Base-by-base conservation (phyloP, 2,113 vertebrate genomes). In the Heloderma charlesbogerti region DNA sequence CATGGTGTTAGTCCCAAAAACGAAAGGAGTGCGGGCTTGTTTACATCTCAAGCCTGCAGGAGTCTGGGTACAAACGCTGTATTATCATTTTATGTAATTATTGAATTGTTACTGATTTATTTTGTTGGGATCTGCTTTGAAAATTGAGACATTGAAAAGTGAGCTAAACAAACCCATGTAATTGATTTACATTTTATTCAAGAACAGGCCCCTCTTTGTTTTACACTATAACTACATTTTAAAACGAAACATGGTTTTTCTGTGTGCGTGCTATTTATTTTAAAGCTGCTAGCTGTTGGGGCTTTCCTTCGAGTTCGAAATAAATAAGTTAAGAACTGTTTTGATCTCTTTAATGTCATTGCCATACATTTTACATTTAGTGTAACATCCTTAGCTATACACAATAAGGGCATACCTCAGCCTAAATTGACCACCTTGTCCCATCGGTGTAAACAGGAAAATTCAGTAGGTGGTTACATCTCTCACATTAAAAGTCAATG, bases 401-500 rank as follows among this genome's bases (percentile, higher is more conserved):
- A 60, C 86, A 60, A 75, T 60, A 74, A 29, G 85, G n/a, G 72
- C 34, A 54, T 3, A 27, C 34, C 25, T 48, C 63, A 66, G 20
- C 66, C 63, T 79, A 31, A 37, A 20, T 48, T 27, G 29, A 40
- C 45, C 40, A 22, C 51, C 40, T 74, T 16, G 15, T 45, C 37
- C 7, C 71, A 60, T 45, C 13, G 37, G 43, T 83, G 74, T 82
- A 10, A 60, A 43, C 31, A 54, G 34, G n/a, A 72, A 83, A 54
- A 66, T 22, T 80, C 71, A 63, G 48, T 40, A 15, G 9, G 15
- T 9, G 71, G 20, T 40, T 75, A 57, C 6, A 60, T 83, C 29
- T 48, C 51, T 89, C 51, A 82, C 48, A 43, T 10, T 57, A 57
- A 89, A 80, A 89, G 60, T 89, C 60, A 80, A 15, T 80, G 31